Percentiles rank a stretch among this genome's conserved stretches.
Conservation (phyloP, 2,113 vertebrate species). For the Carollia perspicillata region DNA sequence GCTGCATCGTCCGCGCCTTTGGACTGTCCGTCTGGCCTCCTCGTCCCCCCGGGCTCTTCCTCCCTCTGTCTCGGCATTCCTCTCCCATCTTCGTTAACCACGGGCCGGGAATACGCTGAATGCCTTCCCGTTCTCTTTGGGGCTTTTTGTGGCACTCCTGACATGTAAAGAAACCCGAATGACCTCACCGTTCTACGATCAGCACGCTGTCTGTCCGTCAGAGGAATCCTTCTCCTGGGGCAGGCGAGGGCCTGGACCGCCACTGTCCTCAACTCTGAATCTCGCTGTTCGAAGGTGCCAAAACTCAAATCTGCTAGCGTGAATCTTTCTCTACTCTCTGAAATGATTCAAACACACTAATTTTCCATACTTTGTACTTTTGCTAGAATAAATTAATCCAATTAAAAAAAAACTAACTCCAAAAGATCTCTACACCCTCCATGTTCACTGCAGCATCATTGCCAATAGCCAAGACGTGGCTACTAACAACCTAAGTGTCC, state of each 20-base stretch:
- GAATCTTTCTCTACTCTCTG: constrained; percentile 74
- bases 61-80: constrained; percentile 39
- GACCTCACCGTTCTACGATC: constrained; percentile 23
- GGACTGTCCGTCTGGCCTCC: constrained; percentile 89
- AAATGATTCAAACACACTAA: constrained; percentile 69
- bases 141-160: constrained; percentile 41
- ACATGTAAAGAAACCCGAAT: constrained; percentile 37
- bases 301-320: constrained; percentile 70
- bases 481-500: not conserved
- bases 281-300: constrained; percentile 82
- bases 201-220: not conserved
- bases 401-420: not conserved
- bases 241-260: constrained; percentile 7
- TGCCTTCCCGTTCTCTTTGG: constrained; percentile 53
- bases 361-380: constrained; percentile 82
- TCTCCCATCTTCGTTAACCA: constrained; percentile 42
- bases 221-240: accelerated
- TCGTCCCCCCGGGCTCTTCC: not conserved
- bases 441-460: not conserved
- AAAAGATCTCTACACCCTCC: not conserved
- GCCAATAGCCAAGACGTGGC: not conserved
- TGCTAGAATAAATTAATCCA: constrained; percentile 79
- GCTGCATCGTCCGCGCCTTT: constrained; percentile 94
- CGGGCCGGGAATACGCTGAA: constrained; percentile 63
- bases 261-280: constrained; percentile 77